Evolutionary conservation across 2,113 vertebrate species (phyloP).

Genomic region (Zootoca vivipara): DNA sequence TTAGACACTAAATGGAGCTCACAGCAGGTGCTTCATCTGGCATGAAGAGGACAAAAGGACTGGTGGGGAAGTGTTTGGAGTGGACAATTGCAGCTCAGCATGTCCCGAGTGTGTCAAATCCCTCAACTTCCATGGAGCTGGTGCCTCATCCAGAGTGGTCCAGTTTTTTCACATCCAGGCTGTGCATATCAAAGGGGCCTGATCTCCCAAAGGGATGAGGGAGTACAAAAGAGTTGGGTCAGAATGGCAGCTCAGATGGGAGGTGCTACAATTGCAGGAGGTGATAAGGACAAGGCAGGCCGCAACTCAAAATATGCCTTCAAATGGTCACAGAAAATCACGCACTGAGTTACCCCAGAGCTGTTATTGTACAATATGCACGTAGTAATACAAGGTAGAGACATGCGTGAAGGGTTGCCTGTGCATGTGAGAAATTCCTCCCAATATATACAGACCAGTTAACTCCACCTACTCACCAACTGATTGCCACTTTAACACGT

Average conservation of each 20-base stretch:
- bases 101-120: slow-evolving; percentile 58
- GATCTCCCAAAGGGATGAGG: slow-evolving; percentile 2
- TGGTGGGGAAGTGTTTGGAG: slow-evolving; percentile 58
- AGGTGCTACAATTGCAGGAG: not conserved
- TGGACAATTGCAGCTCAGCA: slow-evolving; percentile 62
- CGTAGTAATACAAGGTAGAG: not conserved
- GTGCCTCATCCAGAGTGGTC: slow-evolving; percentile 16
- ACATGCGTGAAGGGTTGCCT: not conserved
- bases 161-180: slow-evolving; percentile 36
- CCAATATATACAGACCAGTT: not conserved
- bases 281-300: slow-evolving; percentile 15
- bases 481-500: not conserved
- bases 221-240: slow-evolving; percentile 3
- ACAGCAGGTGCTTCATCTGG: slow-evolving; percentile 66
- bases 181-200: slow-evolving; percentile 42
- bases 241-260: not conserved
- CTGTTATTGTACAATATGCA: not conserved
- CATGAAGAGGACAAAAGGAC: slow-evolving; percentile 51
- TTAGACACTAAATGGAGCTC: slow-evolving; percentile 55
- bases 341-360: not conserved
- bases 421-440: not conserved
- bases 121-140: slow-evolving; percentile 35
- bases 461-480: not conserved
- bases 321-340: not conserved
- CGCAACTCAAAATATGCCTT: not conserved